These are phyloP conservation scores for Drosophila busckii DNA, from an alignment of 1,140 invertebrate genomes.

Conservation along the genomic window DNA sequence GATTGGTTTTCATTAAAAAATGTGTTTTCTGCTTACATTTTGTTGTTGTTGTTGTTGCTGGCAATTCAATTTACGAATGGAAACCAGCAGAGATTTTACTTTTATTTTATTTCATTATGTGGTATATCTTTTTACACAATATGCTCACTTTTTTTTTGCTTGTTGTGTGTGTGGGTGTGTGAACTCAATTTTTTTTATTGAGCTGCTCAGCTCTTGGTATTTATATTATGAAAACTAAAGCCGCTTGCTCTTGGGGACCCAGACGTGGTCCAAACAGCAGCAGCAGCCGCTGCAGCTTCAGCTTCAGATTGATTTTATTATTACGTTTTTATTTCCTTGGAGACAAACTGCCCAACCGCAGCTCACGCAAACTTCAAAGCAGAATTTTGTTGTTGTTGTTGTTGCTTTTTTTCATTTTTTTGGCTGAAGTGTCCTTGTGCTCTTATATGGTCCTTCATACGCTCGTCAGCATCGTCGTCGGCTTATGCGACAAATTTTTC, in stretches of 20 bases:
- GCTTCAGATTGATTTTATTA: conserved; percentile 68
- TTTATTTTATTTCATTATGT: conserved; percentile 67
- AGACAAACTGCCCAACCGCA: conserved; percentile 58
- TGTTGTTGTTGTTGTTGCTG: no score
- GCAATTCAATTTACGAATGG: conserved; percentile 40
- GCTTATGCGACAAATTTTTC: conserved; percentile 68
- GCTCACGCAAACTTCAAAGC: conserved; percentile 63
- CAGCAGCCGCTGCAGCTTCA: conserved; percentile 30
- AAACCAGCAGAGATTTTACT: conserved; percentile 34
- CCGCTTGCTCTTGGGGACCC: conserved; percentile 15
- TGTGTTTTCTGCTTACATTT: conserved; percentile 21
- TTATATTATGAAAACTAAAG: conserved; percentile 42
- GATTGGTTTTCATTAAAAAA: no score
- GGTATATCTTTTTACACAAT: conserved; percentile 14
- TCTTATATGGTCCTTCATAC: conserved; percentile 27
- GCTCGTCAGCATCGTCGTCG: conserved; percentile 52
- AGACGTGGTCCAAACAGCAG: conserved; percentile 1
- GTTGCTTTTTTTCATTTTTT: no score
- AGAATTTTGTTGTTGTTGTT: no score
- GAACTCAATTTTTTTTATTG: conserved; percentile 23
- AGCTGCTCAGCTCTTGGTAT: conserved; percentile 29
- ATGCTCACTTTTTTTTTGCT: conserved; percentile 5
- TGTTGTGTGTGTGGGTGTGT: conserved; percentile 6
- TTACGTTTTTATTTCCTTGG: conserved; percentile 75
- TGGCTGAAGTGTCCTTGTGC: conserved; percentile 59